A percentile compares a stretch with the other conserved stretches of the same genome.
These are phyloP conservation scores for Lampropteryx suffumata DNA, from an alignment of 2,888 invertebrate species.

Conservation along the genomic window DNA sequence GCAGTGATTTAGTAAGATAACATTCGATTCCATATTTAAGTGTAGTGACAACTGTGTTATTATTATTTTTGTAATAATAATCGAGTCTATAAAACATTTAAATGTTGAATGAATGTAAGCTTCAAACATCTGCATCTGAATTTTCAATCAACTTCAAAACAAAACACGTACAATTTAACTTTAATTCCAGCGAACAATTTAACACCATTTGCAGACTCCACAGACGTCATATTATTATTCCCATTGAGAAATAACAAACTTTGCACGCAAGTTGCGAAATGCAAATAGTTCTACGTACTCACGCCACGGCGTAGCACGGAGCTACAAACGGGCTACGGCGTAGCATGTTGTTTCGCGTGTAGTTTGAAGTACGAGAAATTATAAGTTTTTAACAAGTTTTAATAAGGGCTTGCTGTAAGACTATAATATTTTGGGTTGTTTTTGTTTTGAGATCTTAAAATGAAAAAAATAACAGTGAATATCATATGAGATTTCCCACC, in stretches of 20 bases:
- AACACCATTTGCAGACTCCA: slow-evolving; percentile 12
- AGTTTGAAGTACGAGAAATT: slow-evolving; percentile 24
- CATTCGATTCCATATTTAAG: no score
- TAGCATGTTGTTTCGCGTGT: slow-evolving; percentile 31
- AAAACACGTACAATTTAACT: slow-evolving; percentile 11
- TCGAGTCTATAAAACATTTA: no score
- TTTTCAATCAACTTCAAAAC: background rate
- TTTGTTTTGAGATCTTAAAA: no score
- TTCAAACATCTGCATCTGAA: background rate
- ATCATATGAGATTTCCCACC: no score
- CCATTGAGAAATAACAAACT: slow-evolving; percentile 28
- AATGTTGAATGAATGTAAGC: no score
- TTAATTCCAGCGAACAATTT: slow-evolving; percentile 10
- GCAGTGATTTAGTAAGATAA: no score
- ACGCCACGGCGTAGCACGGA: slow-evolving; percentile 18
- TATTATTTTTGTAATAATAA: no score
- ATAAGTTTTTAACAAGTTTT: slow-evolving; percentile 31
- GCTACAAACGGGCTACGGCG: slow-evolving; percentile 29
- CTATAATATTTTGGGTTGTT: no score
- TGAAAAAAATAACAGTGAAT: no score
- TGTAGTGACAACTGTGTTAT: no score
- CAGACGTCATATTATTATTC: slow-evolving; percentile 23
- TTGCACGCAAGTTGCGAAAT: slow-evolving; percentile 17
- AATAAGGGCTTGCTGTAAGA: no score
- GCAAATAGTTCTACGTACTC: slow-evolving; percentile 24